These are phyloP conservation scores for Oncorhynchus gorbuscha DNA, from an alignment of 2,113 vertebrate genomes.

Conservation along the genomic window DNA sequence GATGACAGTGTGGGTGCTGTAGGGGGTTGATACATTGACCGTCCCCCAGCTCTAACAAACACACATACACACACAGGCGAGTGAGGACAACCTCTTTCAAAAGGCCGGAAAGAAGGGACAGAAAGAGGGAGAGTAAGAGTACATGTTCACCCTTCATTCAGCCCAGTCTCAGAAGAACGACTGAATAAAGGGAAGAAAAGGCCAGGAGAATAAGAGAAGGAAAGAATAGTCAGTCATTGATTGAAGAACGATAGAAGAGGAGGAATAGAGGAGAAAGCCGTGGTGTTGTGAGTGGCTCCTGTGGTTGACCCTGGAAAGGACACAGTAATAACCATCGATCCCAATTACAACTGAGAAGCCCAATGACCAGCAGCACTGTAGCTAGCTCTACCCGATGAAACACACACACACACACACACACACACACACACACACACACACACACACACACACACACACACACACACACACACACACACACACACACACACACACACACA, in stretches of 20 bases:
- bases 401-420: background rate
- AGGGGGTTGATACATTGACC: no score
- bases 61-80: no score
- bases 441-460: background rate
- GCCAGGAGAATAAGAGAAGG: background rate
- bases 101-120: constrained; percentile 1
- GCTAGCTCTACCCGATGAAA: constrained; percentile 6
- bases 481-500: rapidly evolving
- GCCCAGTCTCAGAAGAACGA: background rate
- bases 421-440: background rate
- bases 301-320: constrained; percentile 56
- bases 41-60: no score
- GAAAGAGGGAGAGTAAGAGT: background rate
- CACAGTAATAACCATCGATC: constrained; percentile 73
- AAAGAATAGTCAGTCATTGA: background rate
- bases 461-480: background rate
- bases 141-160: background rate
- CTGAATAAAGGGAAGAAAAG: background rate
- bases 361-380: constrained; percentile 29
- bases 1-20: no score
- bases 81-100: background rate
- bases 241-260: background rate
- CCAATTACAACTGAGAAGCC: constrained; percentile 61
- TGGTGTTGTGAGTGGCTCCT: background rate
- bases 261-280: background rate